phyloP scores from a whole-genome alignment of 2,113 vertebrate genomes.

The Scomber scombrus region DNA sequence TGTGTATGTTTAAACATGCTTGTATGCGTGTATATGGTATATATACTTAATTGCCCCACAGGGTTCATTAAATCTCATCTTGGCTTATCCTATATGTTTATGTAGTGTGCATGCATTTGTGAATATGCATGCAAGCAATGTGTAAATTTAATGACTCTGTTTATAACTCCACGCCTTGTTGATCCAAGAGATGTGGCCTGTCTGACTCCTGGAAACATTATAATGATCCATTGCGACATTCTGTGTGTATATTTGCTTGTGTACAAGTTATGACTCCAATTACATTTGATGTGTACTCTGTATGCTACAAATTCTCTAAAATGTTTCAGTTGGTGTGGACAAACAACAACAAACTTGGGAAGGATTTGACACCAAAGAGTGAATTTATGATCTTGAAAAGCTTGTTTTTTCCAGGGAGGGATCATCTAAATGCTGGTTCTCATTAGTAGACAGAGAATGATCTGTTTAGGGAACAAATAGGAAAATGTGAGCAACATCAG shows the following conservation, averaged over 20 bases:
- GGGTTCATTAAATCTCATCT: slow-evolving; percentile 52
- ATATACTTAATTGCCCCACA: slow-evolving; percentile 52
- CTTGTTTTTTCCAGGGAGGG: background rate
- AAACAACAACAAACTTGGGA: background rate
- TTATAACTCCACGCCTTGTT: background rate
- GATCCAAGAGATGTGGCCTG: background rate
- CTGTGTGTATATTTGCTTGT: background rate
- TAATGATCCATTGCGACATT: background rate
- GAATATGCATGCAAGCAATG: background rate
- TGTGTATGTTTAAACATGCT: slow-evolving; percentile 50
- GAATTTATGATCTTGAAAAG: slow-evolving; percentile 13
- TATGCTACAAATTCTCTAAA: too few relatives aligned
- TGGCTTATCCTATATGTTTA: background rate
- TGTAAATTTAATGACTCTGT: slow-evolving; percentile 23
- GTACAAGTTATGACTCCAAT: background rate
- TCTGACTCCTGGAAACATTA: background rate
- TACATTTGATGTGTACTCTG: background rate
- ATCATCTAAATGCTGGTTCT: slow-evolving; percentile 18
- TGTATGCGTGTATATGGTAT: slow-evolving; percentile 27
- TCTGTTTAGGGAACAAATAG: background rate
- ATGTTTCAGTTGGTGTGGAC: background rate
- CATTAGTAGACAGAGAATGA: background rate
- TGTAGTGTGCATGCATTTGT: background rate
- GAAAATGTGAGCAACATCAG: background rate
- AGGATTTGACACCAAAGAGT: background rate